These are phyloP conservation scores for Drosophila mauritiana DNA, from an alignment of 1,140 invertebrate genomes.

Conservation along the genomic window DNA sequence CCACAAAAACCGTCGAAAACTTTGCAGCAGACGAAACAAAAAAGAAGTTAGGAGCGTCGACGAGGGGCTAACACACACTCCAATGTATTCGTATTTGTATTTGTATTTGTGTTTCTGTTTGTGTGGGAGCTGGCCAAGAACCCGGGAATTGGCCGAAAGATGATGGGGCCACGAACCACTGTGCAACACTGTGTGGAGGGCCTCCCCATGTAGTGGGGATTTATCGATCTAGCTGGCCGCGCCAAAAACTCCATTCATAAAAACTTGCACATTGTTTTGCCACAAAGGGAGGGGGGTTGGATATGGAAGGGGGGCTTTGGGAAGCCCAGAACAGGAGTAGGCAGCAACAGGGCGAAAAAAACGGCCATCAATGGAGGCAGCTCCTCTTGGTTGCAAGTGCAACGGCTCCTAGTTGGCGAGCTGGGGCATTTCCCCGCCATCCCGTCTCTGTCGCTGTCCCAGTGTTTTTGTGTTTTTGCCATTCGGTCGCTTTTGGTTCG, in stretches of 20 bases:
- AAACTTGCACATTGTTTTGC: constrained; percentile 81
- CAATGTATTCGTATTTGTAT: background rate
- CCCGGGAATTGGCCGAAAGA: constrained; percentile 18
- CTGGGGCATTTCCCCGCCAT: background rate
- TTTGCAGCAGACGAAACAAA: constrained; percentile 40
- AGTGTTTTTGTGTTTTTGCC: constrained; percentile 27
- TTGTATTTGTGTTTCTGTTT: constrained; percentile 2
- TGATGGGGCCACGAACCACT: constrained; percentile 34
- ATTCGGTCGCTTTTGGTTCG: constrained; percentile 52
- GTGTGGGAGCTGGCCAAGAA: constrained; percentile 37
- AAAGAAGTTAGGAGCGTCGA: constrained; percentile 21
- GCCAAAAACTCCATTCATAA: constrained; percentile 84
- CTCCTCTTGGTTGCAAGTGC: constrained; percentile 69
- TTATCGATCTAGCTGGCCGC: constrained; percentile 83
- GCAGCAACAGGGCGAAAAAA: constrained; percentile 62
- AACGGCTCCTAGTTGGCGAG: constrained; percentile 34
- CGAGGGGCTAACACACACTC: constrained; percentile 16
- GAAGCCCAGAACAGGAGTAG: constrained; percentile 45
- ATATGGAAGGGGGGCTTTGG: constrained; percentile 23
- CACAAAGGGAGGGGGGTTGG: constrained; percentile 24
- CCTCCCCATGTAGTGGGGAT: constrained; percentile 69
- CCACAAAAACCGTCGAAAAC: constrained; percentile 50
- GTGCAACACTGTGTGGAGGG: constrained; percentile 49
- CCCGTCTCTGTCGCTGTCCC: background rate
- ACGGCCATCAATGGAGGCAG: constrained; percentile 57